A percentile compares a stretch with the other conserved stretches of the same genome.
phyloP scores from a whole-genome alignment of 2,797 vertebrate species.

The Cuculus canorus region DNA sequence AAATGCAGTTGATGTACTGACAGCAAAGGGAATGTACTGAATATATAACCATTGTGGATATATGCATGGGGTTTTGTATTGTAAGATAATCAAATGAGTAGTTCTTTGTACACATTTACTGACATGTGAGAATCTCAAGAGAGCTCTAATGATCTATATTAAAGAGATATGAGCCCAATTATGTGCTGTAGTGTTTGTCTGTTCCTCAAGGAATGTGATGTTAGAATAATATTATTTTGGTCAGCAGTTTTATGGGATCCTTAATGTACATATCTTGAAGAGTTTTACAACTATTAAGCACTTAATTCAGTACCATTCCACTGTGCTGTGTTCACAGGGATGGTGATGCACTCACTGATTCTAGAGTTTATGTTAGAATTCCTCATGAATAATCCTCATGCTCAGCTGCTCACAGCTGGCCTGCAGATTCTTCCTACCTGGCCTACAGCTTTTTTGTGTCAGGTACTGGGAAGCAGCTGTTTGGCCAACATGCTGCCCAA shows the following conservation, averaged over 20 bases:
- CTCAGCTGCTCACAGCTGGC: not conserved
- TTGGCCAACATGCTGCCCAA: not conserved
- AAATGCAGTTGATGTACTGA: not conserved
- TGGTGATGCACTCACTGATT: not conserved
- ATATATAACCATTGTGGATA: constrained; percentile 37
- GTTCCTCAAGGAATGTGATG: not conserved
- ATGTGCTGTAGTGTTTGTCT: not conserved
- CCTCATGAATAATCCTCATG: not conserved
- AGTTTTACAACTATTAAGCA: not conserved
- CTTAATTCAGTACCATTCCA: not conserved
- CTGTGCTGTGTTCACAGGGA: not conserved
- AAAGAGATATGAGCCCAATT: not conserved
- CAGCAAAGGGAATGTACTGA: constrained; percentile 41
- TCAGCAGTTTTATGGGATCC: not conserved
- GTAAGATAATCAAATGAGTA: constrained; percentile 30
- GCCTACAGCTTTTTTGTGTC: not conserved
- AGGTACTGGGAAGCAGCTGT: not conserved
- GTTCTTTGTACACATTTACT: constrained; percentile 19
- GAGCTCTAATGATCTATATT: constrained; percentile 9
- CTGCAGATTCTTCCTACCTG: not conserved
- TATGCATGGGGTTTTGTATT: constrained; percentile 25
- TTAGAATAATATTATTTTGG: not conserved
- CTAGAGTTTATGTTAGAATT: not conserved
- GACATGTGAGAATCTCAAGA: not conserved
- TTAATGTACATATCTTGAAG: not conserved